Evolutionary conservation across 2,797 vertebrate species (phyloP), one percentile per base, ranked within the genome.

Genomic region (Stomatorhinus walkeri): DNA sequence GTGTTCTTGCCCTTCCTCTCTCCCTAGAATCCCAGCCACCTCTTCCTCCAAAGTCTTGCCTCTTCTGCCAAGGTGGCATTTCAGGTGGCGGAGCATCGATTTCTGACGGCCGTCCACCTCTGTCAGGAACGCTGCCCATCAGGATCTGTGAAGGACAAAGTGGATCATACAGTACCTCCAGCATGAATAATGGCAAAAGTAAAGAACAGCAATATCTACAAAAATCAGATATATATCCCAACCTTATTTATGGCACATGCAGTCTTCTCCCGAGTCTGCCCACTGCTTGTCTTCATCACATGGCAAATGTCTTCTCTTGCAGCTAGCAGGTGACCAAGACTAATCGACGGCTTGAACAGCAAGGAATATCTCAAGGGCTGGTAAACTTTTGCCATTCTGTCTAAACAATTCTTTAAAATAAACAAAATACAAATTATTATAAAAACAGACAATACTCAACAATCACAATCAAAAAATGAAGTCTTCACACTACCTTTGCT

Each of bases 51-150:
- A 97, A 96, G 12, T 98, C 97, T 90, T 98, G 96, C 95, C 98
- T 96, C 94, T 98, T 97, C 89, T 97, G 95, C 98, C 98, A 99
- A 0, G 96, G 94, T 0, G 98, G 98, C 98, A 99, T 99, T 93
- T 99, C 98, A 0, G 98, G 97, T 28, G 95, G 95, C 0, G 98
- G 98, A 6, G 97, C 96, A 16, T 96, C 90, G 81, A 99, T 98
- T 93, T 99, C 98, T 7, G 97, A 96, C 0, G 97, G 98, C 49
- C 97, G 95, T 89, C 98, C 98, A 90, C 98, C 98, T 89, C 98
- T 94, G 93, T 99, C 98, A 16, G 98, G 98, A 22, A 99, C 98
- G 91, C 96, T 95, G 32, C 98, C 98, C 98, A 99, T 99, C 90
- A 97, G 94, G 90, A 99, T 94, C 98, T 99, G 91, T 6, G n/a